Percentiles rank a stretch among this genome's conserved stretches.
phyloP scores from a whole-genome alignment of 2,797 vertebrate species.

The Delichon dasypus region DNA sequence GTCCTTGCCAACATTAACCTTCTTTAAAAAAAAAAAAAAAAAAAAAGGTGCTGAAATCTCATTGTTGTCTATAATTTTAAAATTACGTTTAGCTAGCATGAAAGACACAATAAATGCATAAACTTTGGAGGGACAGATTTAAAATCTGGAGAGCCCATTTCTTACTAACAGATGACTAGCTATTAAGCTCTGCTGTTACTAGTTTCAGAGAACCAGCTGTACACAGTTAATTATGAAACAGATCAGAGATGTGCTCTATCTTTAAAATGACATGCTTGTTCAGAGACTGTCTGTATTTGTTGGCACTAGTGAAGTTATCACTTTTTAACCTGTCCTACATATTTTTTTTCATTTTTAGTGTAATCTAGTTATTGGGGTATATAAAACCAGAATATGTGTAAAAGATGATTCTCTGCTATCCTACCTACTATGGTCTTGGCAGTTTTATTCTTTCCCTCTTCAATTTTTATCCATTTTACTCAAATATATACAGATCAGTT shows the following conservation, averaged over 20 bases:
- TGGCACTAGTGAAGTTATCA: not conserved
- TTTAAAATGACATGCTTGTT: not conserved
- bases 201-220: not conserved
- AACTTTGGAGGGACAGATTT: not conserved
- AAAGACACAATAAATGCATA: not conserved
- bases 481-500: not conserved
- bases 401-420: not conserved
- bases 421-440: not conserved
- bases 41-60: not conserved
- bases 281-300: not conserved
- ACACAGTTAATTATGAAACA: not conserved
- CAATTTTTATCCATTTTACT: not conserved
- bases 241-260: not conserved
- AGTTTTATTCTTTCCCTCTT: not conserved
- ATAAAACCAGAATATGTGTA: not conserved
- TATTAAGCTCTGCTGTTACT: not conserved
- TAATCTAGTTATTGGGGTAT: not conserved
- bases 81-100: not conserved
- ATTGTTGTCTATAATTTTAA: not conserved
- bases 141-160: not conserved
- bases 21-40: not conserved
- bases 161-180: not conserved
- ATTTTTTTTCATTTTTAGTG: not conserved
- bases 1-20: not conserved
- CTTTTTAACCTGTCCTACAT: not conserved